Base-by-base conservation (phyloP, 2,888 invertebrate species). In the Oscheius sp. region DNA sequence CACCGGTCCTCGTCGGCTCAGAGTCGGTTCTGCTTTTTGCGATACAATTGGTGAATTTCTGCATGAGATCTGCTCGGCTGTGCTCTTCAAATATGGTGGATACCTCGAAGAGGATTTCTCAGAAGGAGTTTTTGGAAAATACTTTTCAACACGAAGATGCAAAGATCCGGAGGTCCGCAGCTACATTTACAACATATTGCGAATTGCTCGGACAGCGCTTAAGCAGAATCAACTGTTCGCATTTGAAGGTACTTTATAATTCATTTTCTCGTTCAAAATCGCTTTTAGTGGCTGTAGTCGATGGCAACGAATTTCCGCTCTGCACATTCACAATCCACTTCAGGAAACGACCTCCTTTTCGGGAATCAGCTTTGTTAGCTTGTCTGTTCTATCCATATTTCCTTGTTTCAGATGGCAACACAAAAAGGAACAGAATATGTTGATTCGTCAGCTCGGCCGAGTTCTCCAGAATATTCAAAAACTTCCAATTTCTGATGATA, bases 41-140 rank as follows among this genome's bases (percentile, higher is more conserved):
- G 73, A 73, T 33, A 50, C 48, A 13, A 55, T 73, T n/a, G 73
- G 73, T 1, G 63, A 73, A 21, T 73, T 63, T 33, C 50, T 73
- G 9, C 63, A 63, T 33, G 73, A 73, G 13, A 21, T 73, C 53
- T 51, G 53, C 11, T 33, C 33, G 3, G 59, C 65, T 2, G 63
- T 65, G 0, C 55, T 73, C 21, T 63, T 7, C 47, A 62, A 57
- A 51, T 73, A 33, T 50, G 65, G 73, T 4, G 63, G 55, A 11
- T 65, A 63, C 21, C 3, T 29, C 5, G 55, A 73, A 13, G 55
- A 63, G 1, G 37, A 42, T 2, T 73, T 73, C 57, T 21, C 29
- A 11, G 33, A 29, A 1, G 71, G 60, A n/a, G n/a, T 57, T 2
- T 42, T 42, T 2, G 55, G 55, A 1, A 32, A 9, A 55, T 68